A percentile compares a stretch with the other conserved stretches of the same genome.
Conservation (phyloP, 1,140 invertebrate genomes). For the Paraescarpia echinospica region DNA sequence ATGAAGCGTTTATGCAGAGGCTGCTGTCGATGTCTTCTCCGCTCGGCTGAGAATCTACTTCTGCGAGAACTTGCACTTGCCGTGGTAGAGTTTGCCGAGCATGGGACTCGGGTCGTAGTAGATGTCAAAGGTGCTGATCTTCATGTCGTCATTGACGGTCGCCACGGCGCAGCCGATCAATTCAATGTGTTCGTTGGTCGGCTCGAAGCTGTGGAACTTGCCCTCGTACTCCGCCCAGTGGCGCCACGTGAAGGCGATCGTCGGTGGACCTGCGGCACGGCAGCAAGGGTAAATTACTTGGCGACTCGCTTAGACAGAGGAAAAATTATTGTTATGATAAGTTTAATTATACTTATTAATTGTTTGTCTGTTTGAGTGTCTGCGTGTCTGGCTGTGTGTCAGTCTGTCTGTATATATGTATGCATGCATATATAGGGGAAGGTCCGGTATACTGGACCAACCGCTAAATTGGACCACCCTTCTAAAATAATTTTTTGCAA, state of each 20-base stretch:
- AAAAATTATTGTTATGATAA: too few relatives aligned
- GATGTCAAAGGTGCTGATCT: constrained; percentile 37
- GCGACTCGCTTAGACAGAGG: too few relatives aligned
- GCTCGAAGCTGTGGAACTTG: constrained; percentile 27
- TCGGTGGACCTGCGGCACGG: constrained; percentile 37
- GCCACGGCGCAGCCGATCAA: constrained; percentile 36
- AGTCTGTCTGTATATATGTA: too few relatives aligned
- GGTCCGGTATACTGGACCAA: too few relatives aligned
- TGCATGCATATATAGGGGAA: too few relatives aligned
- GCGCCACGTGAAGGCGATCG: constrained; percentile 39
- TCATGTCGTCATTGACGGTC: constrained; percentile 36
- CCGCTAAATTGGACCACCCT: too few relatives aligned
- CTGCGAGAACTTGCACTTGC: constrained; percentile 1
- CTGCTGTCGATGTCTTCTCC: not conserved
- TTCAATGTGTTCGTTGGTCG: constrained; percentile 38
- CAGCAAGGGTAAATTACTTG: not conserved
- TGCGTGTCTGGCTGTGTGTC: too few relatives aligned
- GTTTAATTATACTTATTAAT: too few relatives aligned
- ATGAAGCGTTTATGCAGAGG: not conserved
- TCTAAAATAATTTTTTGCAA: too few relatives aligned
- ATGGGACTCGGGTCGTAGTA: constrained; percentile 33
- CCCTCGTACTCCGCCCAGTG: constrained; percentile 39
- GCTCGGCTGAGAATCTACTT: not conserved
- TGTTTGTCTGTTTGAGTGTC: too few relatives aligned
- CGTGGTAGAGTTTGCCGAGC: not conserved